phyloP scores from a whole-genome alignment of 2,797 vertebrate genomes.

The Coregonus ussuriensis region DNA sequence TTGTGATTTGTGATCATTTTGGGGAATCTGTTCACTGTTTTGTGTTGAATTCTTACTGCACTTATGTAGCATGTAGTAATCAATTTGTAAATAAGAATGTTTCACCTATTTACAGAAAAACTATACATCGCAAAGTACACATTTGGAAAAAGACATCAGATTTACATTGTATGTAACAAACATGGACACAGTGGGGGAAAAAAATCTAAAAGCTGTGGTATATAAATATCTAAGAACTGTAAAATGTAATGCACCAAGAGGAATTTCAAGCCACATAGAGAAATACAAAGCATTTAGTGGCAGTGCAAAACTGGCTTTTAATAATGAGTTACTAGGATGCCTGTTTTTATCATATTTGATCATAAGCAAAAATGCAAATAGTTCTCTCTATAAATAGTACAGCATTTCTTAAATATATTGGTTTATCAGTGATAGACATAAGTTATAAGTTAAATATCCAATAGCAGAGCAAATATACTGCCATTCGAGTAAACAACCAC shows the following conservation, averaged over 20 bases:
- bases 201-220: constrained; percentile 25
- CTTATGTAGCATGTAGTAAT: background rate
- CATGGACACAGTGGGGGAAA: constrained; percentile 29
- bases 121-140: constrained; percentile 32
- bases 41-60: background rate
- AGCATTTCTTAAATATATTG: constrained; percentile 46
- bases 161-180: constrained; percentile 47
- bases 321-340: background rate
- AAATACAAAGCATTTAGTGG: constrained; percentile 3
- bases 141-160: constrained; percentile 21
- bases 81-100: background rate
- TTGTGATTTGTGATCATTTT: background rate
- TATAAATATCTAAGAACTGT: constrained; percentile 37
- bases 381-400: constrained; percentile 22
- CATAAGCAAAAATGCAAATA: constrained; percentile 26
- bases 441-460: constrained; percentile 50
- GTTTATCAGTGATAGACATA: constrained; percentile 12
- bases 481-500: constrained; percentile 46
- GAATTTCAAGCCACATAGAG: constrained; percentile 8
- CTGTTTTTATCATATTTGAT: constrained; percentile 28
- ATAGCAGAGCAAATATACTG: constrained; percentile 38
- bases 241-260: constrained; percentile 12
- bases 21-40: background rate
- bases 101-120: constrained; percentile 28
- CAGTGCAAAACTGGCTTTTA: constrained; percentile 8